Percentiles rank a stretch among this genome's conserved stretches.
phyloP scores from a whole-genome alignment of 1,140 invertebrate species.

The Apis laboriosa region DNA sequence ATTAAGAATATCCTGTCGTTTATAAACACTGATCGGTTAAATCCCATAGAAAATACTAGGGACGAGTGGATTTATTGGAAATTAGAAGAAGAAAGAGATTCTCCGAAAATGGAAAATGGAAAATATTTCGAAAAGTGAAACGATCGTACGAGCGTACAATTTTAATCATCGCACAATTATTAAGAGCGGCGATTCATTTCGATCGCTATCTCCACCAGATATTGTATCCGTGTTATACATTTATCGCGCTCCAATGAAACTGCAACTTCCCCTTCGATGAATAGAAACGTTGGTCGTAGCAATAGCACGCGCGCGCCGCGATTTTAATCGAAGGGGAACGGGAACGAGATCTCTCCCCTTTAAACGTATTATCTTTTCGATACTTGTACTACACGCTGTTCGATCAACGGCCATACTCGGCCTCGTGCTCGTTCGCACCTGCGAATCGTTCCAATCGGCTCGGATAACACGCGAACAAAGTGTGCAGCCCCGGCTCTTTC shows the following conservation, averaged over 20 bases:
- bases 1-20: not conserved
- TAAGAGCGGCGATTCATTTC: not conserved
- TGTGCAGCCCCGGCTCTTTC: not conserved
- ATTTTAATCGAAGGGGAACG: constrained; percentile 23
- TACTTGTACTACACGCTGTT: constrained; percentile 6
- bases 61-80: not conserved
- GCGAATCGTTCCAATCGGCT: constrained; percentile 1
- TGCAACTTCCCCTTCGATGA: constrained; percentile 18
- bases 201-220: constrained; percentile 6
- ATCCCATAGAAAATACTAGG: too few species aligned
- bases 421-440: not conserved
- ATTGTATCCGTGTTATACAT: constrained; percentile 7
- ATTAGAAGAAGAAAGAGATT: not conserved
- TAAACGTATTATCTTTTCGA: constrained; percentile 29
- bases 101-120: not conserved
- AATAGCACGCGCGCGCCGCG: not conserved
- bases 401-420: not conserved
- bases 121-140: too few species aligned
- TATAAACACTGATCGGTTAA: not conserved
- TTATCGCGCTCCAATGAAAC: constrained; percentile 28
- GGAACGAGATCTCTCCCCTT: constrained; percentile 13
- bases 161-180: constrained; percentile 10
- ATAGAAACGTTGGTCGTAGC: constrained; percentile 3
- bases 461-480: constrained; percentile 5
- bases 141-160: not conserved